Base-by-base conservation (phyloP, 2,113 vertebrate genomes). In the Gasterosteus nipponicus region DNA sequence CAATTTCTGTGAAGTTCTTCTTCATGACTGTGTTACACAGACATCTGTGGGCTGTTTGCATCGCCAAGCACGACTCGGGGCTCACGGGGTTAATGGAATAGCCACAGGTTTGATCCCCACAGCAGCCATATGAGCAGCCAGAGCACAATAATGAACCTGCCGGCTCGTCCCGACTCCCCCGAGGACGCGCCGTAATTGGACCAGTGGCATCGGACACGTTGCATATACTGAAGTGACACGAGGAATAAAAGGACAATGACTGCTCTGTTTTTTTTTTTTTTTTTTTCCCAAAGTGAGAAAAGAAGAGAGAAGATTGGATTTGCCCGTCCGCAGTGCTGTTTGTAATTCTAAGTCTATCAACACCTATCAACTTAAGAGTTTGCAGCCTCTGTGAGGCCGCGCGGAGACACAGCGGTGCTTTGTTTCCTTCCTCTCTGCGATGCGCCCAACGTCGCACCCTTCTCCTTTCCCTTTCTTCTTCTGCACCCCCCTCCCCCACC, bases 101-200 rank as follows among this genome's bases (percentile, higher is more conserved):
- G 19, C 5, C 41, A 41, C 68, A 57, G 31, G 51, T 63, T 56
- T 66, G 46, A 79, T 59, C 44, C 33, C 19, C 15, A 15, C 42
- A 44, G 46, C 19, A n/a, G 14, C 41, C 47, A 41, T 31, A n/a
- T 16, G 65, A 26, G 16, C 56, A 22, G 12, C 15, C 19, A 44
- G 47, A 62, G 26, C 67, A 35, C 12, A 18, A 38, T 39, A 53
- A 44, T 16, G 1, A 54, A 68, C 14, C 46, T 22, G n/a, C 16
- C 11, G 12, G 33, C 44, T 54, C 15, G 38, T 46, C 61, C 5
- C 14, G 16, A 38, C 11, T 63, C 49, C 31, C n/a, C 4, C 2
- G 42, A 35, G 51, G 18, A 15, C 7, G 26, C 1, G 12, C 47
- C 18, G 57, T 16, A 47, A 47, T n/a, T 46, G 19, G 16, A 46